phyloP scores from a whole-genome alignment of 2,888 invertebrate genomes.

The Macroteleia sp. region DNA sequence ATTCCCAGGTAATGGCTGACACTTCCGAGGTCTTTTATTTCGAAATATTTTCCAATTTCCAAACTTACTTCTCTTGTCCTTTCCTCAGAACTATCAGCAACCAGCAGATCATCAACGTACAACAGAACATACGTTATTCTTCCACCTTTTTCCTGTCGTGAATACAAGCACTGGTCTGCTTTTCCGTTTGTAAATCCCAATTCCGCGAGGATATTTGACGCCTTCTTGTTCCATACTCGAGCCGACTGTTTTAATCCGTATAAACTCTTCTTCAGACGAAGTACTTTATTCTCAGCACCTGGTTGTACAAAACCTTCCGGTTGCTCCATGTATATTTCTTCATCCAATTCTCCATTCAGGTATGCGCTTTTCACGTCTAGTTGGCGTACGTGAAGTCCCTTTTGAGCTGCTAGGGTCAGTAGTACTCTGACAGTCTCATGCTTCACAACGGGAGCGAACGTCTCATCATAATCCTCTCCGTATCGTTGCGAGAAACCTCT shows the following conservation, averaged over 20 bases:
- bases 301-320: constrained; percentile 49
- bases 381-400: constrained; percentile 46
- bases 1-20: constrained; percentile 4
- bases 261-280: no score
- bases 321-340: constrained; percentile 61
- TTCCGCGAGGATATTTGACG: not conserved
- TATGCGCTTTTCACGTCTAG: constrained; percentile 59
- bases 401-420: constrained; percentile 57
- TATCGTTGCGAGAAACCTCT: constrained; percentile 68
- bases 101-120: constrained; percentile 61
- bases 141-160: not conserved
- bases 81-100: constrained; percentile 16
- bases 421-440: constrained; percentile 65
- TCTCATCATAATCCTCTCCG: constrained; percentile 69
- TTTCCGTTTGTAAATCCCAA: not conserved
- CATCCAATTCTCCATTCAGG: constrained; percentile 41
- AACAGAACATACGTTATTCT: constrained; percentile 35
- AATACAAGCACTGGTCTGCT: constrained; percentile 20
- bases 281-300: constrained; percentile 47
- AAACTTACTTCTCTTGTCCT: constrained; percentile 18
- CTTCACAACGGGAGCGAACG: no score
- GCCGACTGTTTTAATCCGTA: no score
- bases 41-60: not conserved
- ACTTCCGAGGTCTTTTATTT: constrained; percentile 4
- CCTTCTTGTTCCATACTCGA: not conserved